These are phyloP conservation scores for Psittacula cyanocephala DNA, from an alignment of 2,113 vertebrate species.

Conservation along the genomic window DNA sequence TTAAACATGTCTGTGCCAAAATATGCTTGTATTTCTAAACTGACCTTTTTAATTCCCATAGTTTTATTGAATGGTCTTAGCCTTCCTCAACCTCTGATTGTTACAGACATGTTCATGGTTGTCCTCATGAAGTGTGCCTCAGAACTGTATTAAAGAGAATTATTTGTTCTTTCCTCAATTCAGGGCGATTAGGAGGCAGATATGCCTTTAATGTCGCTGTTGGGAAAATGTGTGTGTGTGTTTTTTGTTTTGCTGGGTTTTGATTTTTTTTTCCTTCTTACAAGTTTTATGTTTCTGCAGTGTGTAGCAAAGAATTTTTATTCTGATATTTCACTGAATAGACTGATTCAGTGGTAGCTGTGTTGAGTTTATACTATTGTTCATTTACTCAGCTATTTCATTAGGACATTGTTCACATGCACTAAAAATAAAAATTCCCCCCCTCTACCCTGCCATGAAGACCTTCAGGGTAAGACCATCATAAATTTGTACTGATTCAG, in stretches of 20 bases:
- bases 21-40: background rate
- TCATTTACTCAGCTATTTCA: background rate
- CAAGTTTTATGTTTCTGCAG: background rate
- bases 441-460: too few relatives aligned
- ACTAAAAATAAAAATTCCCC: background rate
- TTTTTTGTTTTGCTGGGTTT: background rate
- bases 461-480: background rate
- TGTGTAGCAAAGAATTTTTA: background rate
- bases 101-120: background rate
- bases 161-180: background rate
- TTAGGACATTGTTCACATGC: background rate
- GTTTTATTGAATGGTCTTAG: background rate
- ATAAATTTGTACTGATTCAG: background rate
- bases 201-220: background rate
- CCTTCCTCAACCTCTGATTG: background rate
- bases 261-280: background rate
- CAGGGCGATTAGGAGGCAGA: background rate
- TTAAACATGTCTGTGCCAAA: background rate
- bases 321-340: background rate
- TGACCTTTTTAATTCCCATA: background rate
- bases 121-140: background rate
- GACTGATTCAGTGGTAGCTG: background rate
- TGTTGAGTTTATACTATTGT: background rate
- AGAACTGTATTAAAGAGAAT: background rate
- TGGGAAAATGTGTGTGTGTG: background rate